A percentile compares a stretch with the other conserved stretches of the same genome.
phyloP scores from a whole-genome alignment of 30 jellyfish, hydroid and myxozoan species.

The Nemopilema nomurai region DNA sequence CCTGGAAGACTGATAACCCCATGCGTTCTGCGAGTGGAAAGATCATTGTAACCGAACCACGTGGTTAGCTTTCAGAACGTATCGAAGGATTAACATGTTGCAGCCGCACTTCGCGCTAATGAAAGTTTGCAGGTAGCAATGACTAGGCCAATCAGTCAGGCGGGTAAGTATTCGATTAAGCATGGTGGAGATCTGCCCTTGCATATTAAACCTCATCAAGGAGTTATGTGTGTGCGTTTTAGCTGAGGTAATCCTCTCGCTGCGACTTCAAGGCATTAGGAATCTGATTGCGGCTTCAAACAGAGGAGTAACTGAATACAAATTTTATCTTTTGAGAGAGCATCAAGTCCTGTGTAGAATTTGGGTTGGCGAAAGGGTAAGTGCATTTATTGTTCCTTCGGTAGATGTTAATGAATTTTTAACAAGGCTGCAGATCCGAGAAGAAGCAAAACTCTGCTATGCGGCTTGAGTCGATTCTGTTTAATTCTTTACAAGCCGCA shows the following conservation, averaged over 20 bases:
- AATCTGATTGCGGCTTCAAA: slow-evolving; percentile 16
- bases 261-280: slow-evolving; percentile 41
- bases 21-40: too few species aligned
- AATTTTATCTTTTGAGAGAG: too few species aligned
- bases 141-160: slow-evolving; percentile 1
- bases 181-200: slow-evolving; percentile 18
- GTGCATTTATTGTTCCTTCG: not conserved
- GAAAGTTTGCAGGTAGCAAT: not conserved
- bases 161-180: slow-evolving; percentile 10
- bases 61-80: too few species aligned
- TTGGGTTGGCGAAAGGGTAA: not conserved
- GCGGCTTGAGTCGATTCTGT: not conserved
- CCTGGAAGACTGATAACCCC: too few species aligned
- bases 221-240: slow-evolving; percentile 39
- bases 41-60: too few species aligned
- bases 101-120: not conserved
- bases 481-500: not conserved
- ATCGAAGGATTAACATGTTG: not conserved
- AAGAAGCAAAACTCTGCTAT: not conserved
- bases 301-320: not conserved
- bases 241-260: slow-evolving; percentile 60
- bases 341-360: not conserved
- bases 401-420: not conserved
- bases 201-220: slow-evolving; percentile 69
- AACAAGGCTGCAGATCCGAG: not conserved